Conservation (phyloP, 2,113 vertebrate species). For the Tragelaphus buxtoni region DNA sequence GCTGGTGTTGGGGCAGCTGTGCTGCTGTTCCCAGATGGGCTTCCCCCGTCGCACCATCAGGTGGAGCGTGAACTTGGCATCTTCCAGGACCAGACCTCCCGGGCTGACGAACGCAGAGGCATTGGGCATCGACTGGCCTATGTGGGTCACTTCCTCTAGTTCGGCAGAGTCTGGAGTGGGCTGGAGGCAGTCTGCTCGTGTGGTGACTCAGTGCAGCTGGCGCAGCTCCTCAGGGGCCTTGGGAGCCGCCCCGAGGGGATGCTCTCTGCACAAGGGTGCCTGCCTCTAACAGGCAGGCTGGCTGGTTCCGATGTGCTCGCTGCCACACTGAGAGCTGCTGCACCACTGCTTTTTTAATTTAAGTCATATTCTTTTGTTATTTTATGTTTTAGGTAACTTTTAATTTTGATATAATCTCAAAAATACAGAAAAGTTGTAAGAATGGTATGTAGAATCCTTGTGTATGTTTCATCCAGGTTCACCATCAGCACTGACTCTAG, state of each 20-base stretch:
- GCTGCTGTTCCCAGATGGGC: neutral
- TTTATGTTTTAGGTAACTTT: slow-evolving; percentile 33
- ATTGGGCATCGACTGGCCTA: neutral
- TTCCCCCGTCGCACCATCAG: neutral
- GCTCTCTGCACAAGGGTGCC: neutral
- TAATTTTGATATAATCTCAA: slow-evolving; percentile 7
- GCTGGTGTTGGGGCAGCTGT: neutral
- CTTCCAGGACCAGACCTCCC: neutral
- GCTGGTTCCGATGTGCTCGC: too few relatives aligned
- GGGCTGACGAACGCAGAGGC: neutral
- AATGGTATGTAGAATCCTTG: neutral
- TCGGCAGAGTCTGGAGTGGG: neutral
- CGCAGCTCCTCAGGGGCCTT: neutral
- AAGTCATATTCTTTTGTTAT: neutral
- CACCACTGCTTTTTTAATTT: neutral
- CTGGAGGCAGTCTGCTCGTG: neutral
- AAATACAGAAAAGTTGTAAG: neutral
- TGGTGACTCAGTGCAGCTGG: neutral
- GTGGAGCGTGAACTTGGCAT: neutral
- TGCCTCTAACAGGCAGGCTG: neutral
- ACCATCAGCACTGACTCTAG: neutral
- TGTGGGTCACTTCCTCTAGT: neutral
- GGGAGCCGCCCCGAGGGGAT: neutral
- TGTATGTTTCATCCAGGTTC: neutral
- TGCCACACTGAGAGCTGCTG: neutral